phyloP scores from a whole-genome alignment of 2,888 invertebrate species.

The Rosalia funebris region DNA sequence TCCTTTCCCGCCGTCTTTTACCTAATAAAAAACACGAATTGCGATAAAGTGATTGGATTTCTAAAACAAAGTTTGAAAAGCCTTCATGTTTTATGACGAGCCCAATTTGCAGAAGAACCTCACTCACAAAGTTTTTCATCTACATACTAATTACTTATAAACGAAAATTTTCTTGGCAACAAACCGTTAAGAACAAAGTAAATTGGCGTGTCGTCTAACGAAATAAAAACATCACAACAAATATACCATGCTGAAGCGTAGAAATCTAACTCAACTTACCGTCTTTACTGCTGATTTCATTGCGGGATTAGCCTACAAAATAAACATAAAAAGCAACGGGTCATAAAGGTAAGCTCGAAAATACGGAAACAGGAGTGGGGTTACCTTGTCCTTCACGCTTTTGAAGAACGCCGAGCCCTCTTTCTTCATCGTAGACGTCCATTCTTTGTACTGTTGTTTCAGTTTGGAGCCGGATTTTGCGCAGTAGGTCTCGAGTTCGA shows the following conservation, averaged over 20 bases:
- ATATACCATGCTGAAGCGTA: not conserved
- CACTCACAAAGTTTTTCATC: no score
- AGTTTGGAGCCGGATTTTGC: constrained; percentile 73
- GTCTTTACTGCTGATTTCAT: constrained; percentile 93
- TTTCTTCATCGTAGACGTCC: constrained; percentile 80
- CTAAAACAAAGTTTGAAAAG: no score
- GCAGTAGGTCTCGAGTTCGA: constrained; percentile 80
- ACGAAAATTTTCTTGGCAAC: no score
- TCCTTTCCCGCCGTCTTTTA: constrained; percentile 78
- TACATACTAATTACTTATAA: no score
- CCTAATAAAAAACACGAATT: constrained; percentile 65
- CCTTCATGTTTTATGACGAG: no score
- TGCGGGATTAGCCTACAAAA: constrained; percentile 90
- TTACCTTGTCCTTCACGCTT: constrained; percentile 88
- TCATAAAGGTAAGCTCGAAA: constrained; percentile 1
- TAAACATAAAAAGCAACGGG: constrained; percentile 33
- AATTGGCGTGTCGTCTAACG: no score
- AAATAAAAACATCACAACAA: no score
- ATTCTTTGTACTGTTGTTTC: constrained; percentile 81
- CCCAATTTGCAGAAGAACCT: no score
- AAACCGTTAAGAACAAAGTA: no score
- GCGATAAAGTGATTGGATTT: no score
- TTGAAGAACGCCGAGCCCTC: constrained; percentile 87
- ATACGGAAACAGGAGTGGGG: not conserved
- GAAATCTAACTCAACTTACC: constrained; percentile 72